Percentiles rank a stretch among this genome's conserved stretches.
These are phyloP conservation scores for Aramus guarauna DNA, from an alignment of 2,113 vertebrate genomes.

Conservation along the genomic window DNA sequence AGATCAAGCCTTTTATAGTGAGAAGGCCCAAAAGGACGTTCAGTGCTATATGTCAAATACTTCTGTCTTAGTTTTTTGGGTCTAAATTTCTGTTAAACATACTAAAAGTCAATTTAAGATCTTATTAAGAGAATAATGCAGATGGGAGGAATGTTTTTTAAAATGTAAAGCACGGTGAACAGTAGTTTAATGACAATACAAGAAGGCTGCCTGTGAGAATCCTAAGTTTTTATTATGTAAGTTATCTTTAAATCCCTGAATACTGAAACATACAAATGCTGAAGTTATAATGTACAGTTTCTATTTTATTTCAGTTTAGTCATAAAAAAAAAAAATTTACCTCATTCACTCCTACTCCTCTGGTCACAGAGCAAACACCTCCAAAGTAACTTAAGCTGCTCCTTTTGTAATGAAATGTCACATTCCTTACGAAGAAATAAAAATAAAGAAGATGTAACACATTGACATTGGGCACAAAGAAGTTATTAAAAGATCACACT, in stretches of 20 bases:
- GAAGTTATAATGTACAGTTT: neutral
- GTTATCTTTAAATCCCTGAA: neutral
- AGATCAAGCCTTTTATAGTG: neutral
- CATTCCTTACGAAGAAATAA: constrained; percentile 78
- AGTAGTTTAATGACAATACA: neutral
- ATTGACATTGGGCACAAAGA: neutral
- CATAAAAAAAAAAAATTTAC: constrained; percentile 69
- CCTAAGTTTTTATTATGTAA: neutral
- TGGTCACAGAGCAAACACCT: constrained; percentile 88
- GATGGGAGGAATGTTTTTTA: neutral
- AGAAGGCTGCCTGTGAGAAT: neutral
- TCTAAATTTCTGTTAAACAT: neutral
- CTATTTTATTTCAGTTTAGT: neutral
- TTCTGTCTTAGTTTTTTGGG: neutral
- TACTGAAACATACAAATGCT: neutral
- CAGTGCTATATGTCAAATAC: neutral
- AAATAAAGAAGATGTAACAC: neutral
- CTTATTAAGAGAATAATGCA: neutral
- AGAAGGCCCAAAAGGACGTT: neutral
- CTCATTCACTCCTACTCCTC: constrained; percentile 96
- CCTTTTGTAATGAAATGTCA: constrained; percentile 92
- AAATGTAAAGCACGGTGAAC: neutral
- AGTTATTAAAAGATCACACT: neutral
- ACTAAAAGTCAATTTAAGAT: neutral
- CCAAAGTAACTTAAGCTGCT: constrained; percentile 93